Percentiles rank a stretch among this genome's conserved stretches.
Evolutionary conservation across 1,140 invertebrate species (phyloP).

Genomic region (Drosophila nasuta): DNA sequence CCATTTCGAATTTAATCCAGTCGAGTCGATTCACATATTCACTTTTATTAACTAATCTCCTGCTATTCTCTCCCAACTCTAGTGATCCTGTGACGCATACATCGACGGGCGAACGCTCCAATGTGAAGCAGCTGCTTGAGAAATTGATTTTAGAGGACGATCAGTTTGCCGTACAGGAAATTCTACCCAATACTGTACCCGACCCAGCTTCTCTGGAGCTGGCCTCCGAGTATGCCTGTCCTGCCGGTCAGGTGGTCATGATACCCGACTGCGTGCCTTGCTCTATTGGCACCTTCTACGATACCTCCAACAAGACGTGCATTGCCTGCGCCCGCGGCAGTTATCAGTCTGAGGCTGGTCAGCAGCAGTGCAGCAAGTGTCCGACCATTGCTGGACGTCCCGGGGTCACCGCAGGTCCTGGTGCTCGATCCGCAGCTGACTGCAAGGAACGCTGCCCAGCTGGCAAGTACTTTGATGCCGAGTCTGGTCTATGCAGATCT

Average conservation of each 20-base stretch:
- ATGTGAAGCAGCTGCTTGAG: constrained; percentile 92
- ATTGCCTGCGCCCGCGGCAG: constrained; percentile 94
- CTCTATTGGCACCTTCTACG: constrained; percentile 95
- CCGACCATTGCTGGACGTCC: constrained; percentile 94
- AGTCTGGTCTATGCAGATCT: constrained; percentile 92
- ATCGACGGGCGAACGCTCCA: constrained; percentile 94
- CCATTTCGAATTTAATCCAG: constrained; percentile 3
- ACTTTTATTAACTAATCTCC: constrained; percentile 25
- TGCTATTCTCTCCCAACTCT: constrained; percentile 45
- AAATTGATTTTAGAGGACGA: constrained; percentile 95
- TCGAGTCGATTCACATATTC: neutral
- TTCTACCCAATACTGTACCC: constrained; percentile 96
- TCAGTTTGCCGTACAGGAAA: constrained; percentile 96
- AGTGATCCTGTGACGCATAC: constrained; percentile 95
- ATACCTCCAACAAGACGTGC: constrained; percentile 91
- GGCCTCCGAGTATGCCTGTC: constrained; percentile 96
- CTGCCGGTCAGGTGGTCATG: constrained; percentile 95
- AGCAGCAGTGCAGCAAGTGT: constrained; percentile 94
- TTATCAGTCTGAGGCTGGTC: constrained; percentile 97
- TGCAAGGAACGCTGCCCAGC: constrained; percentile 97
- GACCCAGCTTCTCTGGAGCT: constrained; percentile 95
- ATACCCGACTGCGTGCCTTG: constrained; percentile 97
- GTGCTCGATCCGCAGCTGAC: constrained; percentile 93
- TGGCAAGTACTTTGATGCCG: constrained; percentile 96
- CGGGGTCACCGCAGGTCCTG: constrained; percentile 93